Percentiles rank a stretch among this genome's conserved stretches.
Conservation (phyloP, 2,797 vertebrate genomes). For the Clamator glandarius region DNA sequence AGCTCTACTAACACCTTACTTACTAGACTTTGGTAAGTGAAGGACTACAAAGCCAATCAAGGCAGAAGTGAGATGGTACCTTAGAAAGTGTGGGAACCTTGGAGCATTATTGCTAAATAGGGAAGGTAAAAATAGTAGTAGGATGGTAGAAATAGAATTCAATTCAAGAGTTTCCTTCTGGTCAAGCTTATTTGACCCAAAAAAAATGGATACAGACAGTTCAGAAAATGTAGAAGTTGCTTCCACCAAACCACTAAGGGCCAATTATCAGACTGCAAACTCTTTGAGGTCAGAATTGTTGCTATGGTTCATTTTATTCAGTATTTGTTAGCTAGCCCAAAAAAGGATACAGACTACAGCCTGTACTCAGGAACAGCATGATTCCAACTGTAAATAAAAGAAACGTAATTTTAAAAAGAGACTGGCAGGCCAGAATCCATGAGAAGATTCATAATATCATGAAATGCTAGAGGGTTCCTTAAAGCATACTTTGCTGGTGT, state of each 20-base stretch:
- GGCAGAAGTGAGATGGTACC: not conserved
- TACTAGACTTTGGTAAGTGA: not conserved
- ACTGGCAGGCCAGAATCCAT: not conserved
- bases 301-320: not conserved
- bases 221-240: not conserved
- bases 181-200: not conserved
- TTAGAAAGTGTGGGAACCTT: accelerated
- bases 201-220: not conserved
- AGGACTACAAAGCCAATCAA: not conserved
- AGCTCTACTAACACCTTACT: not conserved
- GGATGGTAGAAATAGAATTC: not conserved
- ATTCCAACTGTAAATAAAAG: not conserved
- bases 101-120: not conserved
- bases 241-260: not conserved
- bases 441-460: not conserved
- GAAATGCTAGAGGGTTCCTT: not conserved
- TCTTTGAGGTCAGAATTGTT: not conserved
- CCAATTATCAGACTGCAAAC: not conserved
- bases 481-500: not conserved
- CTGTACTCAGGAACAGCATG: accelerated
- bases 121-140: not conserved
- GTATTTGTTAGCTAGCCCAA: not conserved
- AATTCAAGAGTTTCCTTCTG: not conserved
- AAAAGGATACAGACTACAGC: not conserved
- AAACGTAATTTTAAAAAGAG: not conserved